These are phyloP conservation scores for Tachina fera DNA, from an alignment of 2,888 invertebrate species.

Conservation along the genomic window DNA sequence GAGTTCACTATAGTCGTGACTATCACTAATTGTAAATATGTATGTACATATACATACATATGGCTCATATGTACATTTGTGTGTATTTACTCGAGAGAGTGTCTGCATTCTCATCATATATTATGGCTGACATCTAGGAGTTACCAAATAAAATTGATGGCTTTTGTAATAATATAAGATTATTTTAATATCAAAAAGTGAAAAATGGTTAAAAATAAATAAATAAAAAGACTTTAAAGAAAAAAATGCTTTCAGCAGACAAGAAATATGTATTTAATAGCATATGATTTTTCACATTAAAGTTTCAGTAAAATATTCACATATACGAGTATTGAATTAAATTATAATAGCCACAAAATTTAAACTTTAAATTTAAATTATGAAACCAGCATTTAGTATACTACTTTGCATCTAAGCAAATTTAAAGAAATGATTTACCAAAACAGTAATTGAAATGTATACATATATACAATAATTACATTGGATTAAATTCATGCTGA, in stretches of 20 bases:
- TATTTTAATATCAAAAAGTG: constrained; percentile 49
- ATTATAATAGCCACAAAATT: no score
- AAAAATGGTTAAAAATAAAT: constrained; percentile 1
- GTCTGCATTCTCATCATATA: constrained; percentile 38
- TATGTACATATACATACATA: not conserved
- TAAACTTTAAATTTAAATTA: no score
- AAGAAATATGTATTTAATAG: not conserved
- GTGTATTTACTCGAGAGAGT: not conserved
- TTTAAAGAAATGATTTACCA: not conserved
- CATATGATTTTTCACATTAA: not conserved
- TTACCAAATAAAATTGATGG: constrained; percentile 58
- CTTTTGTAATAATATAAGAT: constrained; percentile 62
- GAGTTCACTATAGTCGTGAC: not conserved
- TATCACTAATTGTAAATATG: not conserved
- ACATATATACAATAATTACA: no score
- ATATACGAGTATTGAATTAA: no score
- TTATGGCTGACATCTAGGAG: constrained; percentile 41
- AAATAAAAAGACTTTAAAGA: not conserved
- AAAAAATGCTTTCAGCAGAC: constrained; percentile 13
- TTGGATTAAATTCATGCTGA: no score
- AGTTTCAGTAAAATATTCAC: not conserved
- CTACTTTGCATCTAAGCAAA: not conserved
- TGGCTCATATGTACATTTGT: not conserved
- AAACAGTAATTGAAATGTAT: no score
- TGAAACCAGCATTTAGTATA: constrained; percentile 24